phyloP scores from a whole-genome alignment of 2,113 vertebrate species.

The Notarius quadriscutis region DNA sequence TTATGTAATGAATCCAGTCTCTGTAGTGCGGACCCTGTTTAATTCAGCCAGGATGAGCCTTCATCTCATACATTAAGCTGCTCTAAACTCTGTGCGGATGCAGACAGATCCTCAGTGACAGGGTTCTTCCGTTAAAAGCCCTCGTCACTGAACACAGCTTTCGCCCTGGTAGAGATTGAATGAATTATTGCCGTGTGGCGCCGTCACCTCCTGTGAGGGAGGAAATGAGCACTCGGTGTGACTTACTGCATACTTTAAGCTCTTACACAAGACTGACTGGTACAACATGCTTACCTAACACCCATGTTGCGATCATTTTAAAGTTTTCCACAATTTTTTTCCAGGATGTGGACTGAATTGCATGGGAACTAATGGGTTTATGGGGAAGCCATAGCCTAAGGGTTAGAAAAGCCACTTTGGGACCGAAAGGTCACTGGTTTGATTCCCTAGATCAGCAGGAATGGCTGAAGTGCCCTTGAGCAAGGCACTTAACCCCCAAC shows the following conservation, averaged over 20 bases:
- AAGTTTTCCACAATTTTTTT: neutral
- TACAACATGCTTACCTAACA: too few relatives aligned
- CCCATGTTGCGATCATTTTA: neutral
- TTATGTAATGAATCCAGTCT: neutral
- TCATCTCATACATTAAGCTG: neutral
- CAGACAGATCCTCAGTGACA: conserved; percentile 41
- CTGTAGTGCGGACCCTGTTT: neutral
- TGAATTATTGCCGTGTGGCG: conserved; percentile 31
- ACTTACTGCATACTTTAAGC: conserved; percentile 16
- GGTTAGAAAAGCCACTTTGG: too few relatives aligned
- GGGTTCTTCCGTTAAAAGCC: conserved; percentile 41
- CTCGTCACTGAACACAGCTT: neutral
- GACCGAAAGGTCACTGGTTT: too few relatives aligned
- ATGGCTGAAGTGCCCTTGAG: too few relatives aligned
- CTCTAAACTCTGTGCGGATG: conserved; percentile 9
- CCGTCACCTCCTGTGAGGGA: conserved; percentile 11
- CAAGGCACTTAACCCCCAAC: too few relatives aligned
- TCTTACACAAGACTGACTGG: neutral
- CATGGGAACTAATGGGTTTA: neutral
- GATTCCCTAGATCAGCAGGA: too few relatives aligned
- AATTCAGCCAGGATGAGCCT: conserved; percentile 6
- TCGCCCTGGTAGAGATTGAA: conserved; percentile 3
- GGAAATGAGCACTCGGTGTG: conserved; percentile 11
- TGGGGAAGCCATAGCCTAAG: too few relatives aligned
- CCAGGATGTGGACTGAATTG: neutral